Evolutionary conservation across 2,113 vertebrate species (phyloP).

Genomic region (Ploceus nigricollis): DNA sequence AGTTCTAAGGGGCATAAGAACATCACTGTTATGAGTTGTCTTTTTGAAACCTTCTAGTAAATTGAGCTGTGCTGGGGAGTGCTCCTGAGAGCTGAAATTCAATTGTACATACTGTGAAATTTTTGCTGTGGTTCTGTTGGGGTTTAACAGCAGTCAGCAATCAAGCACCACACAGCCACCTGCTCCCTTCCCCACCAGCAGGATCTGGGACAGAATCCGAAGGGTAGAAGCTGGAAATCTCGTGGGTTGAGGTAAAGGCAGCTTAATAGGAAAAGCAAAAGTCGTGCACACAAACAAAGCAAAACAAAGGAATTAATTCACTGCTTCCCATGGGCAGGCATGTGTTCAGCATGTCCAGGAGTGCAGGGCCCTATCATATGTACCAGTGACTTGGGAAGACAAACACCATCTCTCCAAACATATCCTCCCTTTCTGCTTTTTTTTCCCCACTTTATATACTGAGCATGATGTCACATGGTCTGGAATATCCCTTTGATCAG

Average conservation of each 20-base stretch:
- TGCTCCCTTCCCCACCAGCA: neutral
- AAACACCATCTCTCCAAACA: neutral
- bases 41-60: neutral
- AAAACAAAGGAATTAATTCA: neutral
- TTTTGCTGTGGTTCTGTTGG: neutral
- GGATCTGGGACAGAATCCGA: neutral
- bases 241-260: neutral
- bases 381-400: neutral
- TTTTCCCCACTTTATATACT: neutral
- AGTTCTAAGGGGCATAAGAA: neutral
- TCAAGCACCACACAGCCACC: neutral
- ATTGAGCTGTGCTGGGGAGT: neutral
- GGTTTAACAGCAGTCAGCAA: neutral
- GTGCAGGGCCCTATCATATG: accelerated
- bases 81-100: neutral
- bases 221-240: neutral
- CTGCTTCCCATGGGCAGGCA: neutral
- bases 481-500: neutral
- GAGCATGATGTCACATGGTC: too few species aligned
- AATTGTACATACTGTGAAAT: neutral
- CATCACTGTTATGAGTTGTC: neutral
- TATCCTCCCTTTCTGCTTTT: neutral
- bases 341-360: neutral
- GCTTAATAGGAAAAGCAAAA: neutral
- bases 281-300: neutral